Evolutionary conservation across 2,888 invertebrate genomes (phyloP).

Genomic region (Spisula solida): DNA sequence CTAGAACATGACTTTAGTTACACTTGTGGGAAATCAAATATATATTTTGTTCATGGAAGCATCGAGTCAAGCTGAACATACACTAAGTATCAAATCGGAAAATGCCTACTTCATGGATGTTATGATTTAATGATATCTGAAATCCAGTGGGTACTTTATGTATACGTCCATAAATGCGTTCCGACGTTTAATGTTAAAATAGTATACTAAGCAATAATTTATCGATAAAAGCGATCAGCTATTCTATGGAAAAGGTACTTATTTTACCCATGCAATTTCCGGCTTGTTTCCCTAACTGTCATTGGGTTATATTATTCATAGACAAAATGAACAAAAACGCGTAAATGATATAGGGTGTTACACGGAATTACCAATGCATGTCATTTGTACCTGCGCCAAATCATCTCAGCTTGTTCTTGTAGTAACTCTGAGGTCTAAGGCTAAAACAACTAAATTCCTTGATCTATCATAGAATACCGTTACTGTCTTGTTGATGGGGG

Average conservation of each 20-base stretch:
- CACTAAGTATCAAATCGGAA: neutral
- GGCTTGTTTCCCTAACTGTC: neutral
- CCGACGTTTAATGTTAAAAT: neutral
- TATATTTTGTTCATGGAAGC: neutral
- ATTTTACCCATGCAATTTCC: constrained; percentile 13
- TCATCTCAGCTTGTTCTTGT: neutral
- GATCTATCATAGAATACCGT: neutral
- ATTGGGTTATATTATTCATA: constrained; percentile 3
- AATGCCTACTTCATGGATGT: neutral
- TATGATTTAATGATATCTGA: neutral
- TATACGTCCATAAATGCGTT: neutral
- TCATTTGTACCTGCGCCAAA: neutral
- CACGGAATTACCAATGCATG: neutral
- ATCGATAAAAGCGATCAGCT: neutral
- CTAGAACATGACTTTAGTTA: constrained; percentile 11
- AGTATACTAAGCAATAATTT: neutral
- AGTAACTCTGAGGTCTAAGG: neutral
- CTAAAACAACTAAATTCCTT: neutral
- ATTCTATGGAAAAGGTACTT: neutral
- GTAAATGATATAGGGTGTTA: neutral
- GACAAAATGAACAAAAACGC: neutral
- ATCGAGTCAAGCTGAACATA: neutral
- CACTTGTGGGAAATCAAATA: neutral
- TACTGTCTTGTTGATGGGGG: neutral
- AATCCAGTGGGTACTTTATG: neutral